Conservation (phyloP, 2,113 vertebrate species). For the Calypte anna region DNA sequence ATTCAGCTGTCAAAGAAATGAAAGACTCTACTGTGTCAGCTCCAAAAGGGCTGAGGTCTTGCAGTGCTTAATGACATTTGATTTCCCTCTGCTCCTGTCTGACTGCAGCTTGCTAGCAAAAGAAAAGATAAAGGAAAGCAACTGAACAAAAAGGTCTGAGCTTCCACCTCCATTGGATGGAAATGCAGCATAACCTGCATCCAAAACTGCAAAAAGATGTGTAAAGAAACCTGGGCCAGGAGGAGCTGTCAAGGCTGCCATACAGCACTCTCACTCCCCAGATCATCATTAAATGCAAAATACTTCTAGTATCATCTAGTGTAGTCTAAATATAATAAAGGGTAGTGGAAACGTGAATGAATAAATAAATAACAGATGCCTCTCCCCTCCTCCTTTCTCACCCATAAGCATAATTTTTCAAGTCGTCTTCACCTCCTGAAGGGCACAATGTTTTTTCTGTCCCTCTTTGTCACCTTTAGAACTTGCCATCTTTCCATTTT, state of each 20-base stretch:
- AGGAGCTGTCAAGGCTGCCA: background rate
- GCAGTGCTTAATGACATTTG: background rate
- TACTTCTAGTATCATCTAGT: background rate
- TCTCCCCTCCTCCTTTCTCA: background rate
- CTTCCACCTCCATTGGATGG: background rate
- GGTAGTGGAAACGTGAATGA: constrained; percentile 16
- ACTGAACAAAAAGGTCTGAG: background rate
- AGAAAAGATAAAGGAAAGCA: background rate
- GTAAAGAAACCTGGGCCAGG: background rate
- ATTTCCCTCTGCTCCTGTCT: constrained; percentile 1
- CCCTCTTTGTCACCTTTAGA: background rate
- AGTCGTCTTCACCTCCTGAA: background rate
- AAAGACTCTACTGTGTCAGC: background rate
- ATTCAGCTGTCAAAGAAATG: background rate
- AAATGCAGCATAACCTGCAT: background rate
- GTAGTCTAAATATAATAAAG: background rate
- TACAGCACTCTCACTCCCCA: background rate
- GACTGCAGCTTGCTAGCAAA: background rate
- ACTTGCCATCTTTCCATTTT: background rate
- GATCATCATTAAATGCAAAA: background rate
- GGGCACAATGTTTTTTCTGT: background rate
- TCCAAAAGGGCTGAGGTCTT: background rate
- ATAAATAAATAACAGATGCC: constrained; percentile 16
- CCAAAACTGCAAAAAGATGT: background rate
- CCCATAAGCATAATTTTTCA: background rate